Conservation (phyloP, 2,888 invertebrate species). For the Synanthedon vespiformis region DNA sequence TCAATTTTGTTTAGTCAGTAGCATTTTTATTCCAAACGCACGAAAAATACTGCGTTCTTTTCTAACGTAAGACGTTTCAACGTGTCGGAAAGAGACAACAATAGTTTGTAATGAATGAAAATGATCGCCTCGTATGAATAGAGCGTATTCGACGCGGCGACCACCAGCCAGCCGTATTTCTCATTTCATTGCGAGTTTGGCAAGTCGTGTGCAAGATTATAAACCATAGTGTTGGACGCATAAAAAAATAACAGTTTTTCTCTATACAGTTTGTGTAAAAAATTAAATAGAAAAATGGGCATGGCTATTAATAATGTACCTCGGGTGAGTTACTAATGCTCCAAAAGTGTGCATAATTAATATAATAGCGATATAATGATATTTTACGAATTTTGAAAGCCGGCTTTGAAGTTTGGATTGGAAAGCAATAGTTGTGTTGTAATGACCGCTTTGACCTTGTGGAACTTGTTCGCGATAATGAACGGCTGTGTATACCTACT, state of each 20-base stretch:
- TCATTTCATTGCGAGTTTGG: conserved; percentile 48
- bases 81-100: conserved; percentile 42
- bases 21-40: neutral
- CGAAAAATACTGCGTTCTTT: conserved; percentile 9
- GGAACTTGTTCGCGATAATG: conserved; percentile 63
- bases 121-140: conserved; percentile 33
- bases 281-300: conserved; percentile 45
- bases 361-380: conserved; percentile 8
- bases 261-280: conserved; percentile 6
- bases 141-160: conserved; percentile 33
- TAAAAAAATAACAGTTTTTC: conserved; percentile 12
- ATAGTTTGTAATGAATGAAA: conserved; percentile 59
- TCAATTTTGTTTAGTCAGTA: conserved; percentile 5
- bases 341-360: neutral
- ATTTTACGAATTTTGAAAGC: conserved; percentile 20
- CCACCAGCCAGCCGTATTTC: conserved; percentile 44
- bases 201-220: conserved; percentile 41
- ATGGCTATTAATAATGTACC: conserved; percentile 57
- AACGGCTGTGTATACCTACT: conserved; percentile 22
- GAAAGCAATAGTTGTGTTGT: conserved; percentile 63
- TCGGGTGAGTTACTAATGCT: conserved; percentile 34
- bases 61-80: conserved; percentile 14
- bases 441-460: conserved; percentile 71
- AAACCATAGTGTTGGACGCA: conserved; percentile 23
- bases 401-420: conserved; percentile 39